phyloP scores from a whole-genome alignment of 2,888 invertebrate species.

The Quadroppia sp. region DNA sequence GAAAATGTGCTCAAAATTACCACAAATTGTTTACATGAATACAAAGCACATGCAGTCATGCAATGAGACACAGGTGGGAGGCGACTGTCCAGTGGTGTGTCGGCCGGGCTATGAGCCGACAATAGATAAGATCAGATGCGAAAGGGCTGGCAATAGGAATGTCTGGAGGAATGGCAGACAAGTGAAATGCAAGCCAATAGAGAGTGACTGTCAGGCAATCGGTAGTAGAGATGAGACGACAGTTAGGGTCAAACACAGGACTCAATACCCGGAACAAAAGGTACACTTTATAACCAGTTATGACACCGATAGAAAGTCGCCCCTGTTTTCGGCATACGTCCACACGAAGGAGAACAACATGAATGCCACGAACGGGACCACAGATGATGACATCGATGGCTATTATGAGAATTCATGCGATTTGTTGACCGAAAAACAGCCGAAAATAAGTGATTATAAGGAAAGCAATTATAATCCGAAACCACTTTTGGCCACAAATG shows the following conservation, averaged over 20 bases:
- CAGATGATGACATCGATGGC: background rate
- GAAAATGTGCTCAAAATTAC: conserved; percentile 4
- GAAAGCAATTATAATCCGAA: conserved; percentile 32
- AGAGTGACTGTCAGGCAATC: background rate
- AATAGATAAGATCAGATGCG: background rate
- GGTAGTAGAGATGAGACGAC: background rate
- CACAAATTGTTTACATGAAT: conserved; percentile 13
- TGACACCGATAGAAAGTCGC: conserved; percentile 13
- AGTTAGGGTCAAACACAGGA: background rate
- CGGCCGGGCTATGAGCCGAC: conserved; percentile 31
- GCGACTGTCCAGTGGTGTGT: conserved; percentile 20
- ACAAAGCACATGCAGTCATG: background rate
- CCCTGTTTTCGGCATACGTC: conserved; percentile 27
- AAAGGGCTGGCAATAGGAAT: background rate
- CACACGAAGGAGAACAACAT: conserved; percentile 1
- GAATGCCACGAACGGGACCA: background rate
- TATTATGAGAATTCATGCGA: conserved; percentile 6
- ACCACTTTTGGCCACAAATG: conserved; percentile 36
- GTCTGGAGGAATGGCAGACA: conserved; percentile 29
- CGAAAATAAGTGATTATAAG: conserved; percentile 25
- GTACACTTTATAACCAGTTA: conserved; percentile 19
- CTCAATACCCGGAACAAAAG: conserved; percentile 23
- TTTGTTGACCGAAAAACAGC: conserved; percentile 24
- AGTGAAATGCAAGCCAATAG: conserved; percentile 11
- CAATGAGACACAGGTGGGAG: background rate